Percentiles rank a stretch among this genome's conserved stretches.
These are phyloP conservation scores for Saccostrea glomerata DNA, from an alignment of 1,140 invertebrate species.

Conservation along the genomic window DNA sequence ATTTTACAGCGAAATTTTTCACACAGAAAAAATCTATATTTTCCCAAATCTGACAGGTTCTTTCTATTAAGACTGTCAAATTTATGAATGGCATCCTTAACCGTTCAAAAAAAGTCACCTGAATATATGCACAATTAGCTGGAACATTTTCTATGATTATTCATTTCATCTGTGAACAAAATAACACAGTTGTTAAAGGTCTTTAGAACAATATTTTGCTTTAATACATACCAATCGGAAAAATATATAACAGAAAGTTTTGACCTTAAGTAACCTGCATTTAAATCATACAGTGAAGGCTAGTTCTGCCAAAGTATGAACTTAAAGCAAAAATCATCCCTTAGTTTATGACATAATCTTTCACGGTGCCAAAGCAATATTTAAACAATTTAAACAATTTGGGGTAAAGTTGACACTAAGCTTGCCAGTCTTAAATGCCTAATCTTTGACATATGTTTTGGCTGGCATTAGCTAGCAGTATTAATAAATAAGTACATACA, in stretches of 20 bases:
- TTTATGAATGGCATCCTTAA: background rate
- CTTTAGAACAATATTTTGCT: conserved; percentile 1
- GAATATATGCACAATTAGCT: background rate
- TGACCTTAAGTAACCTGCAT: conserved; percentile 25
- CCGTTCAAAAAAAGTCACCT: background rate
- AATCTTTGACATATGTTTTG: conserved; percentile 35
- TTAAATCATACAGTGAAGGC: background rate
- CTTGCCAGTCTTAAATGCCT: conserved; percentile 20
- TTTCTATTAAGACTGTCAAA: background rate
- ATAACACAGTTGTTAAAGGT: background rate
- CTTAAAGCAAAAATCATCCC: background rate
- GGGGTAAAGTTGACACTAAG: conserved; percentile 17
- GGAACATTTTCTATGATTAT: background rate
- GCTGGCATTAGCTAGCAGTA: background rate
- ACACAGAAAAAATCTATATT: background rate
- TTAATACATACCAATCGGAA: background rate
- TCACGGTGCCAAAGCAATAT: conserved; percentile 22
- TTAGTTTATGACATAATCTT: conserved; percentile 26
- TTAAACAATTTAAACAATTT: conserved; percentile 37
- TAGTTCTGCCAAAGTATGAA: background rate
- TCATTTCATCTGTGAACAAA: background rate
- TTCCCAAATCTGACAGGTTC: background rate
- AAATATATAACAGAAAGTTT: too few species aligned
- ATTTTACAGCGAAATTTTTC: background rate
- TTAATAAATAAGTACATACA: background rate